Conservation (phyloP, 2,113 vertebrate species). For the Carassius gibelio region DNA sequence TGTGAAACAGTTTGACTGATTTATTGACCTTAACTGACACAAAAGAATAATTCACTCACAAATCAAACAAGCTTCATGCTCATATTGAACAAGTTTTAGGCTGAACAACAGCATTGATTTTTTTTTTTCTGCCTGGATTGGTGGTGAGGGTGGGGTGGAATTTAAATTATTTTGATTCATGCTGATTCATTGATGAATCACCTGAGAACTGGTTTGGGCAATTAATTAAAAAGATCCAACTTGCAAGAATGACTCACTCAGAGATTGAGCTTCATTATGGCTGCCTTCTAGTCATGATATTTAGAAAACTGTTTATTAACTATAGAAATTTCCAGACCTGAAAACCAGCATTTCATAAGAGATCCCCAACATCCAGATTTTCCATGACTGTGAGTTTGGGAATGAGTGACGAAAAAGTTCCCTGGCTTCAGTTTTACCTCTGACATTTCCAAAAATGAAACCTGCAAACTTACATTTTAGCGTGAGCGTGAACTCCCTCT, state of each 20-base stretch:
- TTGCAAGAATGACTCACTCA: background rate
- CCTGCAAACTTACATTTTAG: constrained; percentile 1
- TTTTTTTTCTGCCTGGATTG: background rate
- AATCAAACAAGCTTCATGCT: background rate
- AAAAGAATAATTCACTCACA: background rate
- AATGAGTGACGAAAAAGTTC: constrained; percentile 19
- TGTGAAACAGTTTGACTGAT: background rate
- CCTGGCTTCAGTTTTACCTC: background rate
- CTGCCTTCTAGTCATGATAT: background rate
- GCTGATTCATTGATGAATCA: background rate
- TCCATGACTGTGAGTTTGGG: background rate
- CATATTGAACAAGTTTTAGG: background rate
- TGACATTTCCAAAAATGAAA: constrained; percentile 16
- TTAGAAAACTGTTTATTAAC: background rate
- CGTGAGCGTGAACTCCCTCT: background rate
- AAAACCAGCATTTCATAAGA: background rate
- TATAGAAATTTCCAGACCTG: background rate
- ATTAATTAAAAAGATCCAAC: background rate
- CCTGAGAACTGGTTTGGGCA: background rate
- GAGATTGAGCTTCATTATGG: background rate
- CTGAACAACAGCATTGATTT: background rate
- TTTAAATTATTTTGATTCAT: no score
- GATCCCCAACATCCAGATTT: background rate
- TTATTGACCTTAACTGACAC: background rate
- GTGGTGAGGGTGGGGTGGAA: no score